Percentiles rank a stretch among this genome's conserved stretches.
Evolutionary conservation across 1,140 invertebrate genomes (phyloP).

Genomic region (Polyergus mexicanus): DNA sequence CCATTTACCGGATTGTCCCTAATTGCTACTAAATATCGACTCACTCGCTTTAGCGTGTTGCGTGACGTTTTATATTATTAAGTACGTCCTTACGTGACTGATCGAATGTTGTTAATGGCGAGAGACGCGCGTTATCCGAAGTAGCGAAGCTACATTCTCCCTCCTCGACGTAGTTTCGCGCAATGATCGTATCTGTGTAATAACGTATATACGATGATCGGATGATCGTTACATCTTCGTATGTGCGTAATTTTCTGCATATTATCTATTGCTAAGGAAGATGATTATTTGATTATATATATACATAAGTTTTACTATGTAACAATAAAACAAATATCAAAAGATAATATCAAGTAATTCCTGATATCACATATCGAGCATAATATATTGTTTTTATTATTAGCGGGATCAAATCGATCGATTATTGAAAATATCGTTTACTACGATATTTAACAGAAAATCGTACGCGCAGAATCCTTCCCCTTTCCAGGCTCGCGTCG

Average conservation of each 20-base stretch:
- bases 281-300: neutral
- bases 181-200: constrained; percentile 40
- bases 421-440: too few relatives aligned
- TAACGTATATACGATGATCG: constrained; percentile 7
- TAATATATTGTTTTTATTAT: too few relatives aligned
- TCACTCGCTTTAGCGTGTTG: constrained; percentile 14
- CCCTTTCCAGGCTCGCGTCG: neutral
- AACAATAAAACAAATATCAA: neutral
- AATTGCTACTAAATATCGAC: constrained; percentile 55
- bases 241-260: neutral
- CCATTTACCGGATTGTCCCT: constrained; percentile 35
- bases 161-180: constrained; percentile 2
- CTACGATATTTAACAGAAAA: neutral
- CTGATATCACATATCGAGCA: too few relatives aligned
- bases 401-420: too few relatives aligned
- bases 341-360: neutral
- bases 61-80: constrained; percentile 39
- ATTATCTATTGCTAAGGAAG: constrained; percentile 6
- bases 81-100: constrained; percentile 51
- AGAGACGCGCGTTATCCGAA: neutral
- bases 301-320: neutral
- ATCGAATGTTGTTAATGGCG: constrained; percentile 50
- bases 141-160: neutral
- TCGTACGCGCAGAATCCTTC: neutral
- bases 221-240: constrained; percentile 9